phyloP scores from a whole-genome alignment of 2,113 vertebrate genomes.

The Xerus inauris region DNA sequence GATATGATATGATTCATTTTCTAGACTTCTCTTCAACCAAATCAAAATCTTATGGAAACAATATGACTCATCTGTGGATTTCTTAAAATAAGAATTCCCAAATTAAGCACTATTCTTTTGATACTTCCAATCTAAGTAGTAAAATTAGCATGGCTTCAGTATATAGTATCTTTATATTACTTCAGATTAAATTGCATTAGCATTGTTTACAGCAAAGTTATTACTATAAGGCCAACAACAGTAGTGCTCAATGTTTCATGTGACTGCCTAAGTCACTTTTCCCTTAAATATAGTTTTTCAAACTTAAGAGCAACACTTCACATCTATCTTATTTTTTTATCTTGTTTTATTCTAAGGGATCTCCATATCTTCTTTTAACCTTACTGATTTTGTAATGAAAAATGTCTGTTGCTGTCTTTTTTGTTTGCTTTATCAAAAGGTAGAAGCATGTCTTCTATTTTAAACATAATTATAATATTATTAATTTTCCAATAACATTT shows the following conservation, averaged over 20 bases:
- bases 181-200: not conserved
- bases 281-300: not conserved
- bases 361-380: not conserved
- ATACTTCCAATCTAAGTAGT: not conserved
- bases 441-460: too few species aligned
- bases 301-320: not conserved
- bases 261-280: not conserved
- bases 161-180: not conserved
- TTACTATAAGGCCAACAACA: not conserved
- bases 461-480: too few species aligned
- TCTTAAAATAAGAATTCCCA: slow-evolving; percentile 14
- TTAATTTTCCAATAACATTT: too few species aligned
- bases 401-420: not conserved
- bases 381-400: not conserved
- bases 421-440: too few species aligned
- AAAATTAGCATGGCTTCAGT: not conserved
- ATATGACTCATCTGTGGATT: not conserved
- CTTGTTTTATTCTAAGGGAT: not conserved
- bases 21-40: slow-evolving; percentile 14
- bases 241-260: not conserved
- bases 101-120: not conserved
- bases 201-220: not conserved
- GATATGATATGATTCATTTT: slow-evolving; percentile 15
- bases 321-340: not conserved
- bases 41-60: not conserved